Evolutionary conservation across 1,140 invertebrate genomes (phyloP).

Genomic region (Rhynchophorus ferrugineus): DNA sequence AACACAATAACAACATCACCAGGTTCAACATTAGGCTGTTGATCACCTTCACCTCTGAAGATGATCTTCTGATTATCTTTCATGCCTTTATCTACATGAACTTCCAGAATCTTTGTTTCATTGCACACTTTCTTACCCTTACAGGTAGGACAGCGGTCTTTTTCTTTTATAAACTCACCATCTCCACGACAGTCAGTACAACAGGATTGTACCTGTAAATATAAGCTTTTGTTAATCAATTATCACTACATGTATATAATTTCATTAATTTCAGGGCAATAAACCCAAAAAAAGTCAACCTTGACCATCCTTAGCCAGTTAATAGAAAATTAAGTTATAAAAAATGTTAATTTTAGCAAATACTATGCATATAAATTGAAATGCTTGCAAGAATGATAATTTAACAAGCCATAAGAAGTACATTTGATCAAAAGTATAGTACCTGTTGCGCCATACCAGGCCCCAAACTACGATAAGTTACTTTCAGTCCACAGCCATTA

Average conservation of each 20-base stretch:
- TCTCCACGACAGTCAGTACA: constrained; percentile 63
- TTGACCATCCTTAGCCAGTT: too few species aligned
- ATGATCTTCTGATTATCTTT: constrained; percentile 78
- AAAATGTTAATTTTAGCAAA: too few species aligned
- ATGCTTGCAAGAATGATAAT: too few species aligned
- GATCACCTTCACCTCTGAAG: constrained; percentile 85
- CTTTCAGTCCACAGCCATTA: constrained; percentile 69
- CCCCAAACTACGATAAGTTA: constrained; percentile 59
- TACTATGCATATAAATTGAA: too few species aligned
- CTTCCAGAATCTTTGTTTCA: constrained; percentile 76
- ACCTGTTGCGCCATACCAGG: constrained; percentile 80
- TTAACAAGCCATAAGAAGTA: too few species aligned
- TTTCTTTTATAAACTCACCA: constrained; percentile 70
- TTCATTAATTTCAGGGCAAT: too few species aligned
- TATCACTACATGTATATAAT: too few species aligned
- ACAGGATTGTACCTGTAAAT: constrained; percentile 61
- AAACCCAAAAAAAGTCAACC: too few species aligned
- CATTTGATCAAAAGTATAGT: too few species aligned
- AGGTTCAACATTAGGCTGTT: constrained; percentile 72
- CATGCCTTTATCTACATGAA: constrained; percentile 87
- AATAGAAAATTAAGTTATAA: too few species aligned
- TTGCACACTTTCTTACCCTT: constrained; percentile 72
- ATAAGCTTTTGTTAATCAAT: neutral
- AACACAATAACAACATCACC: constrained; percentile 87
- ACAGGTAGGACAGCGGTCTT: constrained; percentile 73